phyloP scores from a whole-genome alignment of 2,113 vertebrate genomes.

The Laterallus jamaicensis region DNA sequence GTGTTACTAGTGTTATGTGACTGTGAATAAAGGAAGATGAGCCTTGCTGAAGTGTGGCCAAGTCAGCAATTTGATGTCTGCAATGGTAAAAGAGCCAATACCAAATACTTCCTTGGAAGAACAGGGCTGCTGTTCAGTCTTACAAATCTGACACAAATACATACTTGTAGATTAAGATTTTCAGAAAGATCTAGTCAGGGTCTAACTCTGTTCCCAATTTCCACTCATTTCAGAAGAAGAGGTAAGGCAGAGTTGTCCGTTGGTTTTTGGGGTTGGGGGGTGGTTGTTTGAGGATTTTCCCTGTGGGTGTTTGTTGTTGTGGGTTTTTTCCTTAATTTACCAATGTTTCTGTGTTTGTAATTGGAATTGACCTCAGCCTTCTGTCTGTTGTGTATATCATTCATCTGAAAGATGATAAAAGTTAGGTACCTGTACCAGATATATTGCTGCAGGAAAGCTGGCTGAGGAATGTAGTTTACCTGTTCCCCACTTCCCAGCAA shows the following conservation, averaged over 20 bases:
- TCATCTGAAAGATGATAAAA: not conserved
- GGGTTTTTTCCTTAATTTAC: not conserved
- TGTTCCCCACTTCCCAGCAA: not conserved
- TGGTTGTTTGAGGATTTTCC: not conserved
- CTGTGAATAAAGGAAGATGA: not conserved
- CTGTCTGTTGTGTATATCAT: not conserved
- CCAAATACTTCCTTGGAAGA: not conserved
- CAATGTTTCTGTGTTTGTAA: not conserved
- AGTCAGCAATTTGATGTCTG: not conserved
- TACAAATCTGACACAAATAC: not conserved
- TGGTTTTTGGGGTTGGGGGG: not conserved
- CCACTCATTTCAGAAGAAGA: not conserved
- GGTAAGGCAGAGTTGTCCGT: not conserved
- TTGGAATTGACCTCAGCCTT: not conserved
- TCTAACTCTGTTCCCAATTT: not conserved
- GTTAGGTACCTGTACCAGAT: not conserved
- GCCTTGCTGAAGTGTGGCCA: not conserved
- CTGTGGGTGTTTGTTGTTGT: too few relatives aligned
- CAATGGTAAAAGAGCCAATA: not conserved
- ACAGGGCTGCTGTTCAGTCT: not conserved
- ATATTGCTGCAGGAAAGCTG: not conserved
- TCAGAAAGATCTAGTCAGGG: not conserved
- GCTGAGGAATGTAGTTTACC: not conserved
- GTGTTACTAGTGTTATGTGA: not conserved
- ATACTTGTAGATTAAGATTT: not conserved